These are phyloP conservation scores for Oryzias curvinotus DNA, from an alignment of 2,113 vertebrate species.

Conservation along the genomic window DNA sequence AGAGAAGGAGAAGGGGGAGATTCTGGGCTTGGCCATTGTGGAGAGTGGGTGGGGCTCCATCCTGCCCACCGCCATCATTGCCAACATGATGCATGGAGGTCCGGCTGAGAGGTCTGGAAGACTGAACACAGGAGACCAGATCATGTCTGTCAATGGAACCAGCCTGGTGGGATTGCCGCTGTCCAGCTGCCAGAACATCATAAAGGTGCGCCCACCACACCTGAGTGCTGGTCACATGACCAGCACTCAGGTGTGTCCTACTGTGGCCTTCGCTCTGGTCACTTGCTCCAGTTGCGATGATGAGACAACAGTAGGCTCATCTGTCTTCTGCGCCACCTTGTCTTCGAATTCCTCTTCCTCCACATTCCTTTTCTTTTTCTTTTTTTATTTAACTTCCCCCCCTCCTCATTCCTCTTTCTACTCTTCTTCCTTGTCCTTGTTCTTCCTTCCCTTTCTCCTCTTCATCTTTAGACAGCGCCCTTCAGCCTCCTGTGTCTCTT, in stretches of 20 bases:
- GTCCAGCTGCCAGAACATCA: slow-evolving; percentile 99
- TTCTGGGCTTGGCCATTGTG: slow-evolving; percentile 93
- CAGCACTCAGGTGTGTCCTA: too few species aligned
- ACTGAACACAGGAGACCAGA: slow-evolving; percentile 96
- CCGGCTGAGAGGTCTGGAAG: slow-evolving; percentile 93
- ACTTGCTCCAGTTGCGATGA: too few species aligned
- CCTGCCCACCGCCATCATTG: slow-evolving; percentile 96
- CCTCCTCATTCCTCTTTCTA: too few species aligned
- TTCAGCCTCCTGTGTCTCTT: neutral
- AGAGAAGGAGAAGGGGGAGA: slow-evolving; percentile 96
- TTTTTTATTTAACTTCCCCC: too few species aligned
- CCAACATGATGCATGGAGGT: slow-evolving; percentile 98
- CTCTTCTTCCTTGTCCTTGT: too few species aligned
- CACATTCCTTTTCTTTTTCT: too few species aligned
- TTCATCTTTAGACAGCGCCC: too few species aligned
- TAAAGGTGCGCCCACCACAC: slow-evolving; percentile 81
- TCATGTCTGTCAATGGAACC: slow-evolving; percentile 98
- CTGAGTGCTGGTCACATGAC: neutral
- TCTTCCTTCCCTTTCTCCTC: too few species aligned
- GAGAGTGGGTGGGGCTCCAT: slow-evolving; percentile 99
- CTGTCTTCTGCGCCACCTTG: too few species aligned
- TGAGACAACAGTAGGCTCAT: too few species aligned
- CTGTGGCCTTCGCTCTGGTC: too few species aligned
- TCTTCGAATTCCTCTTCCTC: too few species aligned
- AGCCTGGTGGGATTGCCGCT: slow-evolving; percentile 95